A percentile compares a stretch with the other conserved stretches of the same genome.
Evolutionary conservation across 1,140 invertebrate genomes (phyloP).

Genomic region (Leptopilina clavipes): DNA sequence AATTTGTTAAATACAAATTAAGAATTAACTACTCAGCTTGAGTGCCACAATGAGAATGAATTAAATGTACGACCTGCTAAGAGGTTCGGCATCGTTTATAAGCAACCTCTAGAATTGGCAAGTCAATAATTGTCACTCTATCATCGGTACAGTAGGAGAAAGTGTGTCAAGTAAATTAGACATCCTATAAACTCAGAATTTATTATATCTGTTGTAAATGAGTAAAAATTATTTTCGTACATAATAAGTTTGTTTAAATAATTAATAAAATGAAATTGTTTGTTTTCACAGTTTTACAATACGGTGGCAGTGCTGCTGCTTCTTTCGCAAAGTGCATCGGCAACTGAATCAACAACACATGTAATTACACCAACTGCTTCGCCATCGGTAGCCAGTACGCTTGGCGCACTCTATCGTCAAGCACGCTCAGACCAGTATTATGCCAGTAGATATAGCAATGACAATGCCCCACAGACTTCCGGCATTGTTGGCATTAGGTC

Average conservation of each 20-base stretch:
- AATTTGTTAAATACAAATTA: too few relatives aligned
- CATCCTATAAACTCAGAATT: too few relatives aligned
- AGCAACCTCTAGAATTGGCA: too few relatives aligned
- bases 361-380: constrained; percentile 44
- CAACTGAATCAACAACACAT: constrained; percentile 39
- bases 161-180: too few relatives aligned
- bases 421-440: constrained; percentile 64
- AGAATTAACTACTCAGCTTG: too few relatives aligned
- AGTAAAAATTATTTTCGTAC: too few relatives aligned
- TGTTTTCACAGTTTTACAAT: constrained; percentile 38
- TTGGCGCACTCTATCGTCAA: constrained; percentile 65
- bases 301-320: constrained; percentile 46
- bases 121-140: too few relatives aligned
- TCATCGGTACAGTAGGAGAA: too few relatives aligned
- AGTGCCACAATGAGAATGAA: too few relatives aligned
- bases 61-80: too few relatives aligned
- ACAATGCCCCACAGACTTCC: constrained; percentile 58
- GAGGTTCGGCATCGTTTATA: too few relatives aligned
- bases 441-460: constrained; percentile 59
- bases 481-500: constrained; percentile 57
- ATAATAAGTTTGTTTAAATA: not conserved
- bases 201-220: too few relatives aligned
- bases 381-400: constrained; percentile 52
- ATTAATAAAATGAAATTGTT: constrained; percentile 25
- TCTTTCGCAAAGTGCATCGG: constrained; percentile 44